These are phyloP conservation scores for Drosophila imparisetae DNA, from an alignment of 2,888 invertebrate genomes.

Conservation along the genomic window DNA sequence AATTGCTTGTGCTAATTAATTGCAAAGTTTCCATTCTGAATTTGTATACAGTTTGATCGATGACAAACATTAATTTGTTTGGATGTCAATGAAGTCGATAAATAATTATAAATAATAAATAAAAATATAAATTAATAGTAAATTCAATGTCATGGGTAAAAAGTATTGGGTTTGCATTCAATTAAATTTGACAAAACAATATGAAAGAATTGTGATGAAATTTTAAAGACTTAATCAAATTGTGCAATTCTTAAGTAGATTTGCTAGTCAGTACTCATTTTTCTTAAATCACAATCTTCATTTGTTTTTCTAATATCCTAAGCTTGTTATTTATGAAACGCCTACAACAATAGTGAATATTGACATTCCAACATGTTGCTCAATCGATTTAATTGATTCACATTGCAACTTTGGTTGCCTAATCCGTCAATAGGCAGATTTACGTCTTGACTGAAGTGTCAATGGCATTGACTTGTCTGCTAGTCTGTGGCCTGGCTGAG, in stretches of 20 bases:
- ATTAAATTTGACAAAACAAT: neutral
- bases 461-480: conserved; percentile 29
- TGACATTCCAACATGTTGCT: conserved; percentile 16
- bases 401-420: conserved; percentile 53
- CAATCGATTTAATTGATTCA: conserved; percentile 59
- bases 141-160: neutral
- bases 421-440: conserved; percentile 23
- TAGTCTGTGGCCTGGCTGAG: conserved; percentile 4
- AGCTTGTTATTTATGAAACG: neutral
- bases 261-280: neutral
- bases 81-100: conserved; percentile 34
- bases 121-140: neutral
- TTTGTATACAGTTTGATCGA: conserved; percentile 57
- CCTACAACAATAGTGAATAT: conserved; percentile 9
- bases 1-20: conserved; percentile 71
- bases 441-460: conserved; percentile 26
- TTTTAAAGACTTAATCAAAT: neutral
- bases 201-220: neutral
- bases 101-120: neutral
- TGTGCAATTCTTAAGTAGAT: neutral
- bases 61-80: conserved; percentile 49
- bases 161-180: neutral
- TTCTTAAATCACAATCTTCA: neutral
- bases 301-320: neutral
- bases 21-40: conserved; percentile 52